Evolutionary conservation across 2,797 vertebrate genomes (phyloP), one percentile per base, ranked within the genome.

Genomic region (Antennarius maculatus): DNA sequence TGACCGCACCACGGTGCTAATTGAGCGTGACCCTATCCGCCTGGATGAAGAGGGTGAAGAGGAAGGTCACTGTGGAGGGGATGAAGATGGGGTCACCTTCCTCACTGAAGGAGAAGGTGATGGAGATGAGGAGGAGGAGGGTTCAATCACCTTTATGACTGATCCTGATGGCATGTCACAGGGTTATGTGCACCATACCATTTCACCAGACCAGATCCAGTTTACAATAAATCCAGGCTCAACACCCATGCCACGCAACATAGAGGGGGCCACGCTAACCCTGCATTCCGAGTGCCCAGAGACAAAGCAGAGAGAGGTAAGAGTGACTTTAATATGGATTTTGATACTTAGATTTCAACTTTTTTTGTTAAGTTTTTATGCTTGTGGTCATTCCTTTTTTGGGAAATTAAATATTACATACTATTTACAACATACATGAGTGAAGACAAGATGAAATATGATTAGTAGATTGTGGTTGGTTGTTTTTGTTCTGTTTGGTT

Each of bases 201-300:
- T 99, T 90, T 99, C 98, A 50, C 94, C 95, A 1, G 96, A 99
- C 91, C 98, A 99, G 92, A 99, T 99, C 65, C 97, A 99, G 71
- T 93, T 99, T 74, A 99, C 96, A 2, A 99, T 99, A 84, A 98
- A 99, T 90, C 98, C 98, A 29, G 98, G 98, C 18, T 98, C 97
- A n/a, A 99, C 97, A 0, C 96, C 95, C 8, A 99, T 99, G 98
- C 98, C 98, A 1, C 95, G 97, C 53, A 99, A 99, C 86, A 99
- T 99, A 0, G 98, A 99, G 88, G 98, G 98, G 63, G 98, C 98
- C 29, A 99, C 98, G 0, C 95, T 99, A 61, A 99, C 98, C 9
- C 82, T 99, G 59, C 98, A 99, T 79, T 99, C 98, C 0, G 97
- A 99, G 90, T 99, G 98, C 84, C 98, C 98, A 4, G 96, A 99